These are phyloP conservation scores for Amorpha juglandis DNA, from an alignment of 2,888 invertebrate genomes.

Conservation along the genomic window DNA sequence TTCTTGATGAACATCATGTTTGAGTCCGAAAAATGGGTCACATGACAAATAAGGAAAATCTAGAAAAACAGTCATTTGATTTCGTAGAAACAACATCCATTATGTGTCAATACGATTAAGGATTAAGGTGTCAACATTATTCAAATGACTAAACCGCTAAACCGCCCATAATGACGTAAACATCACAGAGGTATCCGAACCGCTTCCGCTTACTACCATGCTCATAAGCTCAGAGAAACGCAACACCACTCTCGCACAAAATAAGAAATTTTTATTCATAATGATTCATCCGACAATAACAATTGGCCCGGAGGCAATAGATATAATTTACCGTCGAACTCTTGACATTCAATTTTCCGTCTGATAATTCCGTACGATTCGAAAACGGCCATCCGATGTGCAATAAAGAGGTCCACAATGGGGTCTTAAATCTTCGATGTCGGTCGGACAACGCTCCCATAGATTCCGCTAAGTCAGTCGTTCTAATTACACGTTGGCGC, in stretches of 20 bases:
- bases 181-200: not conserved
- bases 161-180: not conserved
- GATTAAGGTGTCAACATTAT: not conserved
- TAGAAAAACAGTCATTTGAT: not conserved
- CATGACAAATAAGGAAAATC: not conserved
- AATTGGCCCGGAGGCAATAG: slow-evolving; percentile 52
- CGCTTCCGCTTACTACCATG: not conserved
- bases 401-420: slow-evolving; percentile 45
- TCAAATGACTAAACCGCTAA: slow-evolving; percentile 2
- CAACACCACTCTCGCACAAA: not conserved
- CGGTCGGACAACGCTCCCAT: slow-evolving; percentile 57
- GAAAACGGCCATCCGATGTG: slow-evolving; percentile 45
- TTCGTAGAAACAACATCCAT: not conserved
- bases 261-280: slow-evolving; percentile 27
- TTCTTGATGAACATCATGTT: no score
- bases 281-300: slow-evolving; percentile 53
- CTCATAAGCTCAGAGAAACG: not conserved
- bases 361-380: slow-evolving; percentile 60
- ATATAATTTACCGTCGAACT: slow-evolving; percentile 58
- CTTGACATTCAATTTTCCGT: slow-evolving; percentile 66
- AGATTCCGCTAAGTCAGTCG: slow-evolving; percentile 69
- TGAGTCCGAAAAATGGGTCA: no score
- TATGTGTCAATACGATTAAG: not conserved
- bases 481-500: slow-evolving; percentile 62
- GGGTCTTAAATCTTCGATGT: slow-evolving; percentile 58